Evolutionary conservation across 2,888 invertebrate species (phyloP), one percentile per base, ranked within the genome.

Genomic region (Tetropium fuscum): DNA sequence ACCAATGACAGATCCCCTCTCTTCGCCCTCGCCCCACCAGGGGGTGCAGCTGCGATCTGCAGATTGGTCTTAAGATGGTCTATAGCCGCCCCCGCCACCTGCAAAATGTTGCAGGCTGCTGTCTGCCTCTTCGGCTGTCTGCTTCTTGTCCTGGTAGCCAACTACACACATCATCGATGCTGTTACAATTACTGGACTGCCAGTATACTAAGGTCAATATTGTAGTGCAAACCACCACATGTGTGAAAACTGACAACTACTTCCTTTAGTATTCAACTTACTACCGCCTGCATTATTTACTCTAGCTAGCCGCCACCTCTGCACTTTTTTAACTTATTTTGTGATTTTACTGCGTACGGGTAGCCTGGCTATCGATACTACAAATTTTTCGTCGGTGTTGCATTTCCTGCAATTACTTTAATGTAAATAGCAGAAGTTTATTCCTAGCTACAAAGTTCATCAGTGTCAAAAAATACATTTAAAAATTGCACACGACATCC

Each of bases 11-110:
- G 71, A 63, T 70, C 75, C 76, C 75, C 75, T 71, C 75, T 73
- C 73, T 71, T 58, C 38, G 58, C 60, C 60, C 57, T 63, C 69
- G 74, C 76, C 78, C 78, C 78, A 77, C 77, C 75, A 70, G 73
- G 77, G 79, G 79, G 77, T 77, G 76, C 72, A 74, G 69, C 70
- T 66, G 65, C 66, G 70, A 75, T 75, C 73, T 74, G 72, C 72
- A 74, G 74, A 77, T 76, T 75, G 74, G 73, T 65, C 65, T 69
- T 66, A 66, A 67, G 72, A 68, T 65, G 69, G 63, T 58, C 70
- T 68, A 67, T 72, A 69, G 72, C 67, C 74, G 74, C 76, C 78
- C 77, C 73, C 75, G 70, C 66, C 60, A 66, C 62, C 62, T 51
- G 53, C 54, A 16, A 40, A 45, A 45, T 38, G 18, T 11, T 11